Conservation (phyloP, 2,113 vertebrate genomes). For the Chitala chitala region DNA sequence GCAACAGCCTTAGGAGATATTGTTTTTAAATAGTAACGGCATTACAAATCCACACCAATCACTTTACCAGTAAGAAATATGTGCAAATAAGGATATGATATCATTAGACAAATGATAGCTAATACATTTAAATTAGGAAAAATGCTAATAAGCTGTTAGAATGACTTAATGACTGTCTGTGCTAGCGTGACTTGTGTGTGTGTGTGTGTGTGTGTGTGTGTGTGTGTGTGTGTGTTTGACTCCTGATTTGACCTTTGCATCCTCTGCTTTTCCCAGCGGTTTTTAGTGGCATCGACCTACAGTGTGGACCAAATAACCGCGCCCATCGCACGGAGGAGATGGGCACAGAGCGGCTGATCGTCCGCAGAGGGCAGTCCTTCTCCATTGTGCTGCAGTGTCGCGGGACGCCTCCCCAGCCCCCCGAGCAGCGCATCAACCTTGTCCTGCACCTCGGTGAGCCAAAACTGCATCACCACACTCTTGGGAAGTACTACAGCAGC, state of each 20-base stretch:
- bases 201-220: not conserved
- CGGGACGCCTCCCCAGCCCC: slow-evolving; percentile 46
- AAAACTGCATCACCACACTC: not conserved
- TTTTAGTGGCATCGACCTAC: slow-evolving; percentile 51
- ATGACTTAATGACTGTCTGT: not conserved
- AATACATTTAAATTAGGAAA: too few species aligned
- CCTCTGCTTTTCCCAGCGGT: slow-evolving; percentile 33
- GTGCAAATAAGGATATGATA: too few species aligned
- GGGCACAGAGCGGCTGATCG: slow-evolving; percentile 56
- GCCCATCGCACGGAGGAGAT: slow-evolving; percentile 71
- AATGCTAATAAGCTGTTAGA: too few species aligned
- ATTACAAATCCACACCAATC: too few species aligned
- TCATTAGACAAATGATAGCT: too few species aligned
- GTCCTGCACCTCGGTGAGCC: slow-evolving; percentile 62
- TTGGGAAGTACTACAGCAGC: too few species aligned
- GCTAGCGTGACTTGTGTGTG: not conserved
- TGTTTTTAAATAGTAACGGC: too few species aligned
- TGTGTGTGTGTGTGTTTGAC: not conserved
- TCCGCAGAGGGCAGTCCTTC: slow-evolving; percentile 73
- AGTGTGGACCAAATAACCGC: slow-evolving; percentile 62
- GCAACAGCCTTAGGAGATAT: too few species aligned
- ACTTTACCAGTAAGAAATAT: too few species aligned
- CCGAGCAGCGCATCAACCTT: slow-evolving; percentile 51
- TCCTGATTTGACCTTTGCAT: not conserved
- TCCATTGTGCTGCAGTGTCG: slow-evolving; percentile 59